These are phyloP conservation scores for Chromoteleia sp. DNA, from an alignment of 2,888 invertebrate genomes.

Conservation along the genomic window DNA sequence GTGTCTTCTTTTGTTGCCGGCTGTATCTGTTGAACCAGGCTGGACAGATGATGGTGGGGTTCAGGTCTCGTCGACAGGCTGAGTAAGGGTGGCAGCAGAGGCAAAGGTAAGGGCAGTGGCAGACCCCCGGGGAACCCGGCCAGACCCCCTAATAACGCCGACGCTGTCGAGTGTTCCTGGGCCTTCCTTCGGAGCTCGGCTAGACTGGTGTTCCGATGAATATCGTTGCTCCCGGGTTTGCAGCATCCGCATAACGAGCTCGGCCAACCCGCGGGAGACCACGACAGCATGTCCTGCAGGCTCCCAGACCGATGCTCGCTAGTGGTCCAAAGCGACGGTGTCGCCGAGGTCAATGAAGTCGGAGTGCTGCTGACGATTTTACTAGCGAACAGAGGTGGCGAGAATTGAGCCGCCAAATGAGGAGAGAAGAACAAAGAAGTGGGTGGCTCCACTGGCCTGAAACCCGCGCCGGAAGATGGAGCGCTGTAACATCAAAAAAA, in stretches of 20 bases:
- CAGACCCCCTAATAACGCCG: slow-evolving; percentile 80
- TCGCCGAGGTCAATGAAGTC: slow-evolving; percentile 81
- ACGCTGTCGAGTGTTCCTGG: slow-evolving; percentile 96
- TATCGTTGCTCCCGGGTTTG: slow-evolving; percentile 83
- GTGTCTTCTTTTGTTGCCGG: slow-evolving; percentile 82
- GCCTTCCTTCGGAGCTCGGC: slow-evolving; percentile 96
- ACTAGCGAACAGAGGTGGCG: slow-evolving; percentile 90
- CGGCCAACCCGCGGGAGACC: slow-evolving; percentile 83
- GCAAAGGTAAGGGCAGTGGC: slow-evolving; percentile 84
- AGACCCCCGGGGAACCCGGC: slow-evolving; percentile 82
- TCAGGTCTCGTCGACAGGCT: slow-evolving; percentile 84
- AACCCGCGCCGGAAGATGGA: slow-evolving; percentile 87
- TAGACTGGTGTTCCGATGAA: slow-evolving; percentile 89
- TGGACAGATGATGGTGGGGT: slow-evolving; percentile 84
- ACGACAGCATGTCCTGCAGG: slow-evolving; percentile 83
- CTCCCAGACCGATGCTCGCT: slow-evolving; percentile 84
- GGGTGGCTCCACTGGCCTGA: slow-evolving; percentile 82
- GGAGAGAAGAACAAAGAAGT: slow-evolving; percentile 94
- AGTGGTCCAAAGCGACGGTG: slow-evolving; percentile 84
- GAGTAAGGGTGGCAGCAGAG: slow-evolving; percentile 85
- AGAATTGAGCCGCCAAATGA: slow-evolving; percentile 91
- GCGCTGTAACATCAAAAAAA: slow-evolving; percentile 85
- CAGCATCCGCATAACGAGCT: slow-evolving; percentile 80
- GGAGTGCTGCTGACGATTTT: slow-evolving; percentile 85
- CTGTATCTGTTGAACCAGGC: slow-evolving; percentile 82